Percentiles rank a stretch among this genome's conserved stretches.
These are phyloP conservation scores for Anaspis maculata DNA, from an alignment of 2,888 invertebrate species.

Conservation along the genomic window DNA sequence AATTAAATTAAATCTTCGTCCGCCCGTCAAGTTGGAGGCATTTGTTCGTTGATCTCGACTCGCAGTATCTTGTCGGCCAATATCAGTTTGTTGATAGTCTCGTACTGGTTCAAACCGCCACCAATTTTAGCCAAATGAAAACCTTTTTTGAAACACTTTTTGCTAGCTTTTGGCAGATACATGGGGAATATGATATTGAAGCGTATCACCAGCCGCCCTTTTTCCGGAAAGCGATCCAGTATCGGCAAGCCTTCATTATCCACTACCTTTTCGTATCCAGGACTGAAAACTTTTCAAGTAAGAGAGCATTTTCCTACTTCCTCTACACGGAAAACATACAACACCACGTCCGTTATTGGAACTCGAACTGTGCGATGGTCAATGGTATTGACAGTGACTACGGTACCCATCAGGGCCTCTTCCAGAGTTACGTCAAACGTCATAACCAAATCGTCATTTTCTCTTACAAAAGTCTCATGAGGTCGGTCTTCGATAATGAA, in stretches of 20 bases:
- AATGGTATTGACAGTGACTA: conserved; percentile 57
- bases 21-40: no score
- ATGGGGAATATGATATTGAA: conserved; percentile 55
- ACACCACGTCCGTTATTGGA: conserved; percentile 63
- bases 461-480: conserved; percentile 57
- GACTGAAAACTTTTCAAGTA: conserved; percentile 36
- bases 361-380: conserved; percentile 61
- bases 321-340: conserved; percentile 43
- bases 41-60: conserved; percentile 38
- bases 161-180: conserved; percentile 46
- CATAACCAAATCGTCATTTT: conserved; percentile 60
- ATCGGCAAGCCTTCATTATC: conserved; percentile 67
- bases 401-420: conserved; percentile 64
- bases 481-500: conserved; percentile 66
- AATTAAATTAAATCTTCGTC: no score
- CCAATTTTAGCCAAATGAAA: conserved; percentile 37
- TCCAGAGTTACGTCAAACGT: conserved; percentile 52
- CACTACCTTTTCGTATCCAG: conserved; percentile 60
- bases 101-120: conserved; percentile 15
- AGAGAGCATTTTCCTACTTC: conserved; percentile 3
- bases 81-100: conserved; percentile 40
- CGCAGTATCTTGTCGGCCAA: conserved; percentile 41
- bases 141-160: conserved; percentile 35
- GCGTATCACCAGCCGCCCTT: conserved; percentile 61
- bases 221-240: conserved; percentile 51